These are phyloP conservation scores for Anthoptus insignis DNA, from an alignment of 2,888 invertebrate genomes.

Conservation along the genomic window DNA sequence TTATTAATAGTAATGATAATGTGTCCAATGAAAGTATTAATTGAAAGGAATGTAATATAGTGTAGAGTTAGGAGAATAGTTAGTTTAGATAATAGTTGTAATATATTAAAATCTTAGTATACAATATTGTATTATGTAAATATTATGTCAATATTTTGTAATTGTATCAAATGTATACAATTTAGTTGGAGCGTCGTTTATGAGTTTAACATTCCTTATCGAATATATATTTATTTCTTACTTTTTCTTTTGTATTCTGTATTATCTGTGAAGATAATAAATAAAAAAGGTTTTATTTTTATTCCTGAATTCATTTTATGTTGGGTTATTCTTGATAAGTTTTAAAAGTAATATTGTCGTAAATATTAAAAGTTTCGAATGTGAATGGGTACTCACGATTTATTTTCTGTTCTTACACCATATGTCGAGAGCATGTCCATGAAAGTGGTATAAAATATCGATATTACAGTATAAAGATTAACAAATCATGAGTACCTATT, in stretches of 20 bases:
- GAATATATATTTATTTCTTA: constrained; percentile 17
- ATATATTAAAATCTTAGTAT: constrained; percentile 32
- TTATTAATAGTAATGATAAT: constrained; percentile 34
- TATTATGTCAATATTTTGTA: constrained; percentile 33
- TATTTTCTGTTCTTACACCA: too few relatives aligned
- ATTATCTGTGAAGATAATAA: too few relatives aligned
- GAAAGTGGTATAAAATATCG: too few relatives aligned
- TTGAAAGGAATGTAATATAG: constrained; percentile 58
- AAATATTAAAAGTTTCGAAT: too few relatives aligned
- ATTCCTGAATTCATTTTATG: too few relatives aligned
- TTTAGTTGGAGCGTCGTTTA: constrained; percentile 15
- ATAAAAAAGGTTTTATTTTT: background rate
- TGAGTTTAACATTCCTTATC: constrained; percentile 35
- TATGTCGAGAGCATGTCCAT: too few relatives aligned
- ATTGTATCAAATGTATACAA: constrained; percentile 39
- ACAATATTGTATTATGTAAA: constrained; percentile 28
- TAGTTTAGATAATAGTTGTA: constrained; percentile 36
- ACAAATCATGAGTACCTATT: too few relatives aligned
- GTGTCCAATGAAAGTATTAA: constrained; percentile 82
- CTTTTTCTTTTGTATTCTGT: background rate
- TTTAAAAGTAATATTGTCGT: too few relatives aligned
- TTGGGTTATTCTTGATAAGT: too few relatives aligned
- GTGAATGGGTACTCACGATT: too few relatives aligned
- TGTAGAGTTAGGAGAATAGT: constrained; percentile 37
- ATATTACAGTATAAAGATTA: too few relatives aligned